Conservation (phyloP, 2,888 invertebrate species). For the Eristalis arbustorum region DNA sequence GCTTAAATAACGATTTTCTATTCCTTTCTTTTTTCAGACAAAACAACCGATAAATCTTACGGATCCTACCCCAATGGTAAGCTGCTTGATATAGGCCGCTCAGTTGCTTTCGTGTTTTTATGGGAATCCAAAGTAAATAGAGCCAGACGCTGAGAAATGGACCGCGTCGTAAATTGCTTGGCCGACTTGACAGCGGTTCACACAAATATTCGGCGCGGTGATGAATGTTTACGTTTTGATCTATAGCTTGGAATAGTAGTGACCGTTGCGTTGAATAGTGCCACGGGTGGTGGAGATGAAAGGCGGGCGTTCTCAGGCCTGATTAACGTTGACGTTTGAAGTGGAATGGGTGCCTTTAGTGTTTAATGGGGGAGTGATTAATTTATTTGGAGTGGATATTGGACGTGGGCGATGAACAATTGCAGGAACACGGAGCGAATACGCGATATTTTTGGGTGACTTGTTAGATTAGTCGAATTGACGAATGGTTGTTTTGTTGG, state of each 20-base stretch:
- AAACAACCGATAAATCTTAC: slow-evolving; percentile 5
- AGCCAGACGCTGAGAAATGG: background rate
- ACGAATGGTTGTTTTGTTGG: too few relatives aligned
- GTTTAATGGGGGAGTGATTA: background rate
- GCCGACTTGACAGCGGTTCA: background rate
- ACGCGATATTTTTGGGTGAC: too few relatives aligned
- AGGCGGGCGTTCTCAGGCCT: background rate
- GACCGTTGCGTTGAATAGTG: background rate
- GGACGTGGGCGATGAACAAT: background rate
- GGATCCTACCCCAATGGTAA: slow-evolving; percentile 50
- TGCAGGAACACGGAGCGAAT: too few relatives aligned
- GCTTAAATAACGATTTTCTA: background rate
- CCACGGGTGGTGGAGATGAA: background rate
- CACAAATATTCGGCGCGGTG: background rate
- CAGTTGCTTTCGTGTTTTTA: background rate
- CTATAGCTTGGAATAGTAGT: background rate
- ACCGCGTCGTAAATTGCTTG: background rate
- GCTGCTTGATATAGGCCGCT: background rate
- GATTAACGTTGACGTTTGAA: background rate
- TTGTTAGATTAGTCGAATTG: too few relatives aligned
- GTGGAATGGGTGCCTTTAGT: background rate
- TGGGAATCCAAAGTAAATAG: slow-evolving; percentile 11
- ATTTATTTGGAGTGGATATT: background rate
- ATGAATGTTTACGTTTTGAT: background rate
- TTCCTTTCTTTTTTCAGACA: slow-evolving; percentile 10